Percentiles rank a stretch among this genome's conserved stretches.
phyloP scores from a whole-genome alignment of 2,888 invertebrate species.

The Dasysyrphus albostriatus region DNA sequence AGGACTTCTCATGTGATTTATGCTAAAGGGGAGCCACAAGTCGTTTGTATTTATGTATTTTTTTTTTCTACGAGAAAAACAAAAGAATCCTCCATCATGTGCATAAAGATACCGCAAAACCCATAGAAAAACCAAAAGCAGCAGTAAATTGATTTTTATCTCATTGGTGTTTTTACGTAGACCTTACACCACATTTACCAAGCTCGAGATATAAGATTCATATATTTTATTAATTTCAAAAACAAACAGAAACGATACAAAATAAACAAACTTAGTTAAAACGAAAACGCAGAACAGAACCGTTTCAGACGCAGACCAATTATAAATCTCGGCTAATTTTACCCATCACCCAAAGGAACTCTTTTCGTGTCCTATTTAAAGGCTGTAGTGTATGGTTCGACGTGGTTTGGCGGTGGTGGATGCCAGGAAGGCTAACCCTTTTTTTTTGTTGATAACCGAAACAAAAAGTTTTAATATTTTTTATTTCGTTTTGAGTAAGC shows the following conservation, averaged over 20 bases:
- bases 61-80: conserved; percentile 36
- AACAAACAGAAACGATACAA: conserved; percentile 67
- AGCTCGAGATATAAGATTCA: neutral
- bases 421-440: conserved; percentile 52
- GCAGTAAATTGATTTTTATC: conserved; percentile 73
- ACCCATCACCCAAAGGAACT: conserved; percentile 21
- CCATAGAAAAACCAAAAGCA: conserved; percentile 32
- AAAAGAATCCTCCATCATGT: conserved; percentile 40
- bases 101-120: conserved; percentile 34
- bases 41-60: conserved; percentile 25
- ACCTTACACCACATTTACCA: conserved; percentile 2
- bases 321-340: conserved; percentile 73
- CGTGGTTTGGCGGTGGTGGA: neutral
- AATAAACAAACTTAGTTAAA: conserved; percentile 56
- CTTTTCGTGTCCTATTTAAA: neutral
- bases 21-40: conserved; percentile 62
- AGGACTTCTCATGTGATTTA: conserved; percentile 74
- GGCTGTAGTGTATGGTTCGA: neutral
- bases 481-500: neutral
- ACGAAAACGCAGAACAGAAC: conserved; percentile 23
- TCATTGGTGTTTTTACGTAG: conserved; percentile 48
- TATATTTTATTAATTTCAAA: conserved; percentile 73
- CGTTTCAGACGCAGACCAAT: conserved; percentile 71
- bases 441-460: conserved; percentile 49
- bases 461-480: conserved; percentile 50